Evolutionary conservation across 1,140 invertebrate species (phyloP).

Genomic region (Lucilia cuprina): DNA sequence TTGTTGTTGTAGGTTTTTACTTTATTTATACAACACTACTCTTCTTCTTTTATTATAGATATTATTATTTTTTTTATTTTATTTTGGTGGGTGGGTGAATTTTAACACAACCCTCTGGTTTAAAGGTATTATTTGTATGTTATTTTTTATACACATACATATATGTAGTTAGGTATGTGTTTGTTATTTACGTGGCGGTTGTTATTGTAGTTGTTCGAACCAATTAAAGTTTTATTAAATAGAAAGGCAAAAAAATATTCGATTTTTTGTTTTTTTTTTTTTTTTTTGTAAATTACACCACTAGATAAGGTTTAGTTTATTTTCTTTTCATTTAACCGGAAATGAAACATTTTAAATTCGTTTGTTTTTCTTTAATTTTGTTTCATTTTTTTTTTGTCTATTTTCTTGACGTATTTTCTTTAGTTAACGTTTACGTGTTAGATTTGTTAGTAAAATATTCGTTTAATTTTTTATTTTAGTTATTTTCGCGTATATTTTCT

Average conservation of each 20-base stretch:
- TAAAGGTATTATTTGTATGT: not conserved
- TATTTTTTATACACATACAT: too few species aligned
- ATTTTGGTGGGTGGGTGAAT: not conserved
- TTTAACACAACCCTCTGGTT: not conserved
- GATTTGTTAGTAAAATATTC: not conserved
- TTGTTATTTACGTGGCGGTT: not conserved
- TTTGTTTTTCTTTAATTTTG: not conserved
- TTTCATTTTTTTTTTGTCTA: not conserved
- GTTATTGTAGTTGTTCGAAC: not conserved
- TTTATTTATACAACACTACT: not conserved
- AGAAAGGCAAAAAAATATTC: not conserved
- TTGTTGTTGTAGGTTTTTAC: not conserved
- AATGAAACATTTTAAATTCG: constrained; percentile 4
- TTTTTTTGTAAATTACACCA: not conserved
- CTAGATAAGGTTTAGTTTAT: not conserved
- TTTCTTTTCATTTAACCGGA: not conserved
- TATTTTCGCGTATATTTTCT: not conserved
- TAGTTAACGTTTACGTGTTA: not conserved
- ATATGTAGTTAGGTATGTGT: not conserved
- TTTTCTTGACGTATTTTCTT: not conserved
- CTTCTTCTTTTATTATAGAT: not conserved
- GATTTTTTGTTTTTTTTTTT: not conserved
- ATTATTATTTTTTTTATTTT: too few species aligned
- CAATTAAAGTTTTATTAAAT: constrained; percentile 5
- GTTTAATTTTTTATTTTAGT: not conserved